These are phyloP conservation scores for Hyles euphorbiae DNA, from an alignment of 1,140 invertebrate genomes.

Conservation along the genomic window DNA sequence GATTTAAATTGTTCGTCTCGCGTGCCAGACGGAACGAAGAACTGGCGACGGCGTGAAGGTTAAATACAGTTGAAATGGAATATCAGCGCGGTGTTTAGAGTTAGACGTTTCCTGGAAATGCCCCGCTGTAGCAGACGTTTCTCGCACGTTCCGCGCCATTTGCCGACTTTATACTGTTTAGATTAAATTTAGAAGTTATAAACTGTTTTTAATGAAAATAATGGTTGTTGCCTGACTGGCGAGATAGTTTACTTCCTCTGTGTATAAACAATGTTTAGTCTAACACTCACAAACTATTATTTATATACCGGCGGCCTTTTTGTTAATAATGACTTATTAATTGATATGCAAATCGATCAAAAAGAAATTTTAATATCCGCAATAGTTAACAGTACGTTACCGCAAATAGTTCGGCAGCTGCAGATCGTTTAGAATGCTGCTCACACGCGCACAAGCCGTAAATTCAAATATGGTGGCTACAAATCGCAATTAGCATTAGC, in stretches of 20 bases:
- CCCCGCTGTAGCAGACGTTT: constrained; percentile 33
- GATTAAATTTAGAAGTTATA: constrained; percentile 22
- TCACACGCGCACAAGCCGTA: constrained; percentile 45
- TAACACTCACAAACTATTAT: no score
- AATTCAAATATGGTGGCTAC: constrained; percentile 60
- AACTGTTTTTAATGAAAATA: constrained; percentile 5
- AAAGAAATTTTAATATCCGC: constrained; percentile 37
- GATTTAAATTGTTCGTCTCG: constrained; percentile 49
- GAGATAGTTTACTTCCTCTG: no score
- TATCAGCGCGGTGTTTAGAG: constrained; percentile 30
- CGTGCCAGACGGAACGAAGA: constrained; percentile 38
- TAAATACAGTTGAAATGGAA: constrained; percentile 39
- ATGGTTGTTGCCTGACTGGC: no score
- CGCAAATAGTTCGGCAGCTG: constrained; percentile 46
- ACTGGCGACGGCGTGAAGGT: constrained; percentile 53
- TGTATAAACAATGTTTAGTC: no score
- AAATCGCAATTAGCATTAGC: constrained; percentile 65
- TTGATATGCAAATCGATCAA: constrained; percentile 1
- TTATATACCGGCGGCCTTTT: no score
- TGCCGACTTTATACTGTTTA: constrained; percentile 50
- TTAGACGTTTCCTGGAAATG: constrained; percentile 53
- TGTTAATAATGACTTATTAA: no score
- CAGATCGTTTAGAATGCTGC: constrained; percentile 44
- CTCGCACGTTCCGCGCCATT: constrained; percentile 39
- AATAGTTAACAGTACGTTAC: constrained; percentile 27